Percentiles rank a stretch among this genome's conserved stretches.
Conservation (phyloP, 2,113 vertebrate species). For the Rana temporaria region DNA sequence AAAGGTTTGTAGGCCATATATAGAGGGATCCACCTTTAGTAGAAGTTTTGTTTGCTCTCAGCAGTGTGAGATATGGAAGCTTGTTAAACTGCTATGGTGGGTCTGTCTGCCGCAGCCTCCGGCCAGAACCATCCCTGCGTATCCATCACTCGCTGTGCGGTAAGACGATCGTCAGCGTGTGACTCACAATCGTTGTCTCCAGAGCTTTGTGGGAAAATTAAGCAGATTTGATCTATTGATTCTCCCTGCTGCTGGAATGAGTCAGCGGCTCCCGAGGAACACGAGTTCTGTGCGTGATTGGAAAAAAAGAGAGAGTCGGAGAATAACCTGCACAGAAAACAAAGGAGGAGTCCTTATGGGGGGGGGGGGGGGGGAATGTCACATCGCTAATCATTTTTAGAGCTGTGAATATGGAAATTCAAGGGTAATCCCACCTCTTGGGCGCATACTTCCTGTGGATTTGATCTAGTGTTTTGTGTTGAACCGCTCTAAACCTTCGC, state of each 20-base stretch:
- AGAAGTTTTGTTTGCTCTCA: too few species aligned
- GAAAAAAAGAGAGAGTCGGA: not conserved
- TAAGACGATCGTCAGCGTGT: not conserved
- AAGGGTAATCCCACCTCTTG: too few species aligned
- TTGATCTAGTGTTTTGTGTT: too few species aligned
- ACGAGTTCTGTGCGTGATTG: not conserved
- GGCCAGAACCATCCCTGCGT: not conserved
- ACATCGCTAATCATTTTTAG: not conserved
- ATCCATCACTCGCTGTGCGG: not conserved
- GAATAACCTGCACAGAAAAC: not conserved
- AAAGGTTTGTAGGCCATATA: not conserved
- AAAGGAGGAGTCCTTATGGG: not conserved
- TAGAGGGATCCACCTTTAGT: not conserved
- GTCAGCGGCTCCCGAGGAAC: conserved; percentile 20
- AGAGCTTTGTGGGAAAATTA: not conserved
- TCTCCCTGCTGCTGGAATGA: not conserved
- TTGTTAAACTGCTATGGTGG: not conserved
- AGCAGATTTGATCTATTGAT: not conserved
- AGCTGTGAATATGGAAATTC: not conserved
- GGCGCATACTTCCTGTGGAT: not conserved
- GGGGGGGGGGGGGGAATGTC: not conserved
- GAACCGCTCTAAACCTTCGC: too few species aligned
- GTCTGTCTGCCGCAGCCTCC: too few species aligned
- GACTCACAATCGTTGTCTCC: not conserved
- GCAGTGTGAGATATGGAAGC: not conserved